Base-by-base conservation (phyloP, 2,113 vertebrate genomes). In the Syngnathoides biaculeatus region DNA sequence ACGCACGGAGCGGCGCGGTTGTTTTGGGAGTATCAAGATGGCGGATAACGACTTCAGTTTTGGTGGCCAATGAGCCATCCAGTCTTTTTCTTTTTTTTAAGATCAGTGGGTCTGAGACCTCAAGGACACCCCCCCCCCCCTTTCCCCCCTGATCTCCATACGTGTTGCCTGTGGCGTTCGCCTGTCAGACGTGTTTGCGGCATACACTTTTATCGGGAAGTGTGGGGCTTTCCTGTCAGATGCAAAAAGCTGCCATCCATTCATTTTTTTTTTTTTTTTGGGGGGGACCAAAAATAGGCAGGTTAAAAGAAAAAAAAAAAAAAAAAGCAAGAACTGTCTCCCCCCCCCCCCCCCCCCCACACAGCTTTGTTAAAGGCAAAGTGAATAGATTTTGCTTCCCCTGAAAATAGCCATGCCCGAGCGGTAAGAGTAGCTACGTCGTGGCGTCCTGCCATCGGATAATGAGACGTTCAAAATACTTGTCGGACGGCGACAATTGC, bases 141-240 rank as follows among this genome's bases (percentile, higher is more conserved):
- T n/a, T n/a, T n/a, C 79, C 78, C 71, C 62, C 30, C 26, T 26
- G 24, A 8, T 26, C 55, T 57, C 24, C 26, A 17, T 57, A 26
- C 30, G 55, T 19, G 30, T 55, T 71, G 79, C 78, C 48, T 45
- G 68, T 73, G 80, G 77, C 83, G 77, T 77, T 86, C 74, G 73
- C 58, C 57, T 69, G 69, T 77, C 72, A 72, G 82, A 81, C 81
- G 78, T 82, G 80, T 82, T 79, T 82, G 79, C 71, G 71, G 68
- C 65, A 47, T 71, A 72, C 27, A 4, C 64, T 57, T 42, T 14
- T 48, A 72, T 65, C 73, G 52, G 66, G 65, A 65, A 62, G 69
- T 60, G 79, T 53, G 61, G 81, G 75, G 72, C 57, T 47, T 71
- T 53, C 24, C 35, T 58, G 56, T 30, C 2, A 20, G 14, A 38